Evolutionary conservation across 2,888 invertebrate genomes (phyloP).

Genomic region (Hedychridium roseum): DNA sequence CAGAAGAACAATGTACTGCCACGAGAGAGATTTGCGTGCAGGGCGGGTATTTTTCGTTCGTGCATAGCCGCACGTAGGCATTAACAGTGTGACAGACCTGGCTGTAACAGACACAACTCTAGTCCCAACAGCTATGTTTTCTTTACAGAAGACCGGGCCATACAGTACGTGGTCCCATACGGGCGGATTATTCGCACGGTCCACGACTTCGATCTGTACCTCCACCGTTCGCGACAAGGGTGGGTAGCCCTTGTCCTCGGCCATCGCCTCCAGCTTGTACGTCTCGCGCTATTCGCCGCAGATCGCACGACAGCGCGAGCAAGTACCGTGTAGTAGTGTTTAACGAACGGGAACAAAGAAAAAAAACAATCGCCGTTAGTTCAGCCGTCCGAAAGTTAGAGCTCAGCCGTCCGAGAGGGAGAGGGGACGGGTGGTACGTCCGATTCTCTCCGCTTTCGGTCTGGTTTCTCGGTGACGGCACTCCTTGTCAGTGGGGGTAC

Average conservation of each 20-base stretch:
- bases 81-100: conserved; percentile 82
- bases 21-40: conserved; percentile 62
- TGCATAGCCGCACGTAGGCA: conserved; percentile 61
- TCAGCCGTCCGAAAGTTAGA: conserved; percentile 20
- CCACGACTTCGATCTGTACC: conserved; percentile 98
- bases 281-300: conserved; percentile 83
- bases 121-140: conserved; percentile 97
- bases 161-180: conserved; percentile 96
- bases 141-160: conserved; percentile 97
- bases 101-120: conserved; percentile 98
- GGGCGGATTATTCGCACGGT: conserved; percentile 97
- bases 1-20: conserved; percentile 63
- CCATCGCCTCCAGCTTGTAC: conserved; percentile 98
- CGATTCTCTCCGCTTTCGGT: neutral
- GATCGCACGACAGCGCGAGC: conserved; percentile 35
- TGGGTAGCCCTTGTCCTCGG: conserved; percentile 96
- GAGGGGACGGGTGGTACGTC: too few relatives aligned
- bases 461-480: too few relatives aligned
- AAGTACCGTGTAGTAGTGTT: conserved; percentile 66
- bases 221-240: conserved; percentile 95
- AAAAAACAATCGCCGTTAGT: conserved; percentile 32
- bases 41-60: conserved; percentile 64
- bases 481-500: too few relatives aligned
- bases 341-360: conserved; percentile 69
- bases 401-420: neutral